Conservation (phyloP, 2,113 vertebrate species). For the Leucosticte australis region DNA sequence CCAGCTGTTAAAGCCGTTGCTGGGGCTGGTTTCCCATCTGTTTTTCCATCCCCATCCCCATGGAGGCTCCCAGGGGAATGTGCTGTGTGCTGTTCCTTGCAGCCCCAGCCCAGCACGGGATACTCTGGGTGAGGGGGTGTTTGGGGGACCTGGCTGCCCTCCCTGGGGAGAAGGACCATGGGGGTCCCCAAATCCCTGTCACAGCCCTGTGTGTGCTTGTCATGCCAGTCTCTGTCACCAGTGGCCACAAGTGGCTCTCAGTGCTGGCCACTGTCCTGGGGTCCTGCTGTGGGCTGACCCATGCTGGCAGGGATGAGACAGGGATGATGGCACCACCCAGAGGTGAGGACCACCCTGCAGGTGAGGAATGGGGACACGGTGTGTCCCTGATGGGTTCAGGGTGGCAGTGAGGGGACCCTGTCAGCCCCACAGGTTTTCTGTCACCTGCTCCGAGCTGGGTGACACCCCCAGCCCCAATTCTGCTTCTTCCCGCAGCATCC, state of each 20-base stretch:
- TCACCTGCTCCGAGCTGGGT: accelerated
- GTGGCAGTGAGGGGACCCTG: accelerated
- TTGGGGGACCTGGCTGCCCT: too few relatives aligned
- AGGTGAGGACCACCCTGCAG: not conserved
- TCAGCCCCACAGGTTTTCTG: too few relatives aligned
- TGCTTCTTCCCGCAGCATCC: not conserved
- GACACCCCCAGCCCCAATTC: not conserved
- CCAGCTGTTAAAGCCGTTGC: not conserved
- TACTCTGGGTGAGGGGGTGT: not conserved
- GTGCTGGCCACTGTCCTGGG: not conserved
- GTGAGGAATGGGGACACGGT: not conserved
- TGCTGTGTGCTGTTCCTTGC: not conserved
- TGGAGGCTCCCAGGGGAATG: not conserved
- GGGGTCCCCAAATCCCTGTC: not conserved
- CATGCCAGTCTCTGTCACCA: not conserved
- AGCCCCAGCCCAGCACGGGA: not conserved
- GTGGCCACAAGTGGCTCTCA: not conserved
- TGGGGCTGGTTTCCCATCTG: too few relatives aligned
- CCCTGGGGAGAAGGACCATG: accelerated
- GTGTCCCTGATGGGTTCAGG: not conserved
- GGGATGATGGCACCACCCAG: not conserved
- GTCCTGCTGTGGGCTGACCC: not conserved
- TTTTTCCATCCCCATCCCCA: accelerated
- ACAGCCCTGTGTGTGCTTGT: accelerated
- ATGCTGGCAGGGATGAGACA: accelerated